Evolutionary conservation across 2,888 invertebrate genomes (phyloP).

Genomic region (Neoitamus cyanurus): DNA sequence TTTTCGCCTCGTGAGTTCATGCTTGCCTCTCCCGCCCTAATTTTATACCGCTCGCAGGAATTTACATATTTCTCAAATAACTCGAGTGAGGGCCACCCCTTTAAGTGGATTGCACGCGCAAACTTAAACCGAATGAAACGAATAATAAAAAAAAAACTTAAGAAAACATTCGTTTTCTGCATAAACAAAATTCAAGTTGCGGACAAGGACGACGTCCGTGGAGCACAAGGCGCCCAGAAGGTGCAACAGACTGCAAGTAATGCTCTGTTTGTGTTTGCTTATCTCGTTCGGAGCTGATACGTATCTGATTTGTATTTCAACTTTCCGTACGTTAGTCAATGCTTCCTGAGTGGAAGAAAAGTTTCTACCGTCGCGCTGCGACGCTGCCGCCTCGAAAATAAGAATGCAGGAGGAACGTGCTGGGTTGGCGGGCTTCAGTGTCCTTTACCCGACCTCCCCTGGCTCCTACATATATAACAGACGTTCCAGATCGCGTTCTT

Average conservation of each 20-base stretch:
- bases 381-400: background rate
- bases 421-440: background rate
- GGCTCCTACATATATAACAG: background rate
- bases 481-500: background rate
- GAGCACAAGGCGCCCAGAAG: background rate
- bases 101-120: background rate
- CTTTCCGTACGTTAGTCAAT: conserved; percentile 3
- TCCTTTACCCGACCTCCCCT: background rate
- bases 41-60: background rate
- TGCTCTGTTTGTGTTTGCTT: conserved; percentile 23
- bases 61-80: conserved; percentile 16
- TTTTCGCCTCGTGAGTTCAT: background rate
- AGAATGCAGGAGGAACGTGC: background rate
- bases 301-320: conserved; percentile 18
- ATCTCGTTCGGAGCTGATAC: conserved; percentile 13
- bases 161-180: conserved; percentile 1
- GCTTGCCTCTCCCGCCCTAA: background rate
- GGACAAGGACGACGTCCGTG: conserved; percentile 3
- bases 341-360: background rate
- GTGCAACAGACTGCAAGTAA: conserved; percentile 27
- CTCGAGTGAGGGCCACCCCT: background rate
- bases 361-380: background rate
- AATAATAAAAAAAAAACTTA: background rate
- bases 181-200: conserved; percentile 7
- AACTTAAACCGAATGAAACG: background rate